These are phyloP conservation scores for Noctua janthina DNA, from an alignment of 2,888 invertebrate species.

Conservation along the genomic window DNA sequence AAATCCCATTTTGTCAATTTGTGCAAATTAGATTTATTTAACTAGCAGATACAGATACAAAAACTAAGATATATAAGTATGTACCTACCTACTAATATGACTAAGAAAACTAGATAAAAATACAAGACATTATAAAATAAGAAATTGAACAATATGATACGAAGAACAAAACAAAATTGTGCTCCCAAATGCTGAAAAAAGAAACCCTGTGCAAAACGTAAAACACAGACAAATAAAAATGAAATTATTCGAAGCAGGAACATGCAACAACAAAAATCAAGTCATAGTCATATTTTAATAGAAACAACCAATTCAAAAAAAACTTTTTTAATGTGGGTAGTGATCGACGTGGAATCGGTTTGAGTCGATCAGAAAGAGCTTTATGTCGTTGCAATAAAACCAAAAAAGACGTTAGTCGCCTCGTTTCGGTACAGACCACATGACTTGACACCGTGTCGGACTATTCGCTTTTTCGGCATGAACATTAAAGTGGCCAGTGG, in stretches of 20 bases:
- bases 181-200: constrained; percentile 45
- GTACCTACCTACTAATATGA: neutral
- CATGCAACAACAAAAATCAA: constrained; percentile 14
- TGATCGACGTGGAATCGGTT: neutral
- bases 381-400: neutral
- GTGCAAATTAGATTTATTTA: constrained; percentile 9
- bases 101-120: neutral
- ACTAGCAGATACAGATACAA: neutral
- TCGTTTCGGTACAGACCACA: neutral
- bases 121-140: neutral
- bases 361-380: neutral
- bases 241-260: constrained; percentile 3
- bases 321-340: no score
- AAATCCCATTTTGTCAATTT: neutral
- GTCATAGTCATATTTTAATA: constrained; percentile 25
- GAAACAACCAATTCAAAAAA: neutral
- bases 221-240: constrained; percentile 15
- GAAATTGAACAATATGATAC: neutral
- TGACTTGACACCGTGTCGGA: neutral
- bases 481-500: neutral
- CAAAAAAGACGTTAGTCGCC: neutral
- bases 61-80: neutral
- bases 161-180: constrained; percentile 20
- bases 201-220: constrained; percentile 42
- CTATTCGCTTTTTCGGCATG: neutral